Conservation (phyloP, 2,888 invertebrate genomes). For the Mylabris sibirica region DNA sequence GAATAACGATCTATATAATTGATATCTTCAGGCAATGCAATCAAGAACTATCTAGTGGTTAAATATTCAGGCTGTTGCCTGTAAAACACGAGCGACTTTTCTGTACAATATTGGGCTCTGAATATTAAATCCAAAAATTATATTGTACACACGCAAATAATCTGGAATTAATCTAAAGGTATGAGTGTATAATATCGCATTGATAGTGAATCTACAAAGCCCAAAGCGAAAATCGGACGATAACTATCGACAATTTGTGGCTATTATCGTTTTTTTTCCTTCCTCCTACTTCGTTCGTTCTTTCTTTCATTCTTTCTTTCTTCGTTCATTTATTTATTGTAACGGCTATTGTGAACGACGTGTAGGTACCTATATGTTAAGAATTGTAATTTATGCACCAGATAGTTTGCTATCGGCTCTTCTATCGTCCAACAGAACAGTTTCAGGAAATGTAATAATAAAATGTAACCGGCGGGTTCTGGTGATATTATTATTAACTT, state of each 20-base stretch:
- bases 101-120: conserved; percentile 60
- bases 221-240: conserved; percentile 46
- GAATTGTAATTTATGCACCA: conserved; percentile 26
- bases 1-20: conserved; percentile 63
- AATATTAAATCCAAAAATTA: conserved; percentile 59
- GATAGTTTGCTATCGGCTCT: conserved; percentile 18
- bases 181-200: conserved; percentile 43
- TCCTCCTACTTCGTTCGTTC: neutral
- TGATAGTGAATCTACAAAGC: conserved; percentile 47
- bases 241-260: conserved; percentile 52
- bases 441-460: conserved; percentile 18
- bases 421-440: conserved; percentile 11
- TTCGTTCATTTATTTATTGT: conserved; percentile 30
- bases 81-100: conserved; percentile 54
- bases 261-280: conserved; percentile 35
- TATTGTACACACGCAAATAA: conserved; percentile 53
- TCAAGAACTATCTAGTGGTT: conserved; percentile 60
- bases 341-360: conserved; percentile 33
- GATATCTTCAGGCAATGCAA: conserved; percentile 61
- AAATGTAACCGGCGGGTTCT: conserved; percentile 21
- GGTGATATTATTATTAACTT: conserved; percentile 34
- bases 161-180: conserved; percentile 45
- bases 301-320: no score
- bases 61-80: conserved; percentile 59
- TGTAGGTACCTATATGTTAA: conserved; percentile 22